Percentiles rank a stretch among this genome's conserved stretches.
Conservation (phyloP, 2,113 vertebrate genomes). For the Thermophis baileyi region DNA sequence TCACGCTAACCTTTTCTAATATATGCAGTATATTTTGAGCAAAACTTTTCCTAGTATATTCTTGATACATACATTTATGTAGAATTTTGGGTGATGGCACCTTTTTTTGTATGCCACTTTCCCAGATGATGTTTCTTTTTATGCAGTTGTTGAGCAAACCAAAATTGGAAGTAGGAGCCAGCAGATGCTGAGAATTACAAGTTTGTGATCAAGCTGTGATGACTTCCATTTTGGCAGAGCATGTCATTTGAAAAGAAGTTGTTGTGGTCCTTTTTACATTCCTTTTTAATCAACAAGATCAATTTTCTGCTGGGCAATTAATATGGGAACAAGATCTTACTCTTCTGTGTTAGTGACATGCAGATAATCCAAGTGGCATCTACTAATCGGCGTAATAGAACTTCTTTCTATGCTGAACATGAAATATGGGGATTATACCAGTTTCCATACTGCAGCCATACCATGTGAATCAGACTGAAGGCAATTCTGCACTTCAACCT, state of each 20-base stretch:
- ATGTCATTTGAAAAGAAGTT: not conserved
- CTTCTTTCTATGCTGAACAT: not conserved
- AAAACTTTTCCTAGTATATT: not conserved
- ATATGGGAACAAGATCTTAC: not conserved
- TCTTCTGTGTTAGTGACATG: not conserved
- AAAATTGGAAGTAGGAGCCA: not conserved
- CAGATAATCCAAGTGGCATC: not conserved
- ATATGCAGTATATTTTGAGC: not conserved
- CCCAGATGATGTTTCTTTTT: not conserved
- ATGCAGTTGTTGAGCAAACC: not conserved
- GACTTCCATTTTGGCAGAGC: not conserved
- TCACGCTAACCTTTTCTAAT: not conserved
- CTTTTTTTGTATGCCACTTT: not conserved
- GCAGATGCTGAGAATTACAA: not conserved
- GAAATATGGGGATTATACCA: not conserved
- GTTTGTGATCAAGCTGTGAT: not conserved
- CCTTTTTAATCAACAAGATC: not conserved
- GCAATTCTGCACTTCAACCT: not conserved
- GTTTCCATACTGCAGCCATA: not conserved
- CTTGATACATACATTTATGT: not conserved
- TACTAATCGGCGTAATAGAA: not conserved
- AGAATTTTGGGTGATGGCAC: not conserved
- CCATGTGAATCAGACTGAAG: not conserved
- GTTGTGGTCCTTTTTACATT: not conserved
- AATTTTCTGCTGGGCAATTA: not conserved